These are phyloP conservation scores for Carposina sasakii DNA, from an alignment of 1,140 invertebrate genomes.

Conservation along the genomic window DNA sequence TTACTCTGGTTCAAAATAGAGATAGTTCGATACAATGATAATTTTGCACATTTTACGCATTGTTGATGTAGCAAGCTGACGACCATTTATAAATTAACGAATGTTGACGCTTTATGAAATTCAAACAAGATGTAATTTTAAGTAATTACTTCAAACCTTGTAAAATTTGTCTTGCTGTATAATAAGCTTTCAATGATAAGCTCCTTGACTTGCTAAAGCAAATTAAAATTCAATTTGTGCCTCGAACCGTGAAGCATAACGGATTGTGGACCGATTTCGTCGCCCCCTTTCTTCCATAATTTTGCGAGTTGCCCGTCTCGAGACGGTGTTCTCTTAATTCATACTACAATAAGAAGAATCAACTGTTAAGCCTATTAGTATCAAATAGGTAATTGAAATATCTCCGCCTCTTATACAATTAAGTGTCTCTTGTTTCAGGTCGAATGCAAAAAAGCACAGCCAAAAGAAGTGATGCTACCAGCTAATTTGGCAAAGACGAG, in stretches of 20 bases:
- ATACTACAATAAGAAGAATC: conserved; percentile 27
- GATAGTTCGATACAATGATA: too few relatives aligned
- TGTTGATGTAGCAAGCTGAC: too few relatives aligned
- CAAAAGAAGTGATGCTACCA: conserved; percentile 99
- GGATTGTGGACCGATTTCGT: conserved; percentile 61
- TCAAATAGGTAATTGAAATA: not conserved
- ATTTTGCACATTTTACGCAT: too few relatives aligned
- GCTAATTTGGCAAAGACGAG: conserved; percentile 94
- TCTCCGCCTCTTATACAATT: not conserved
- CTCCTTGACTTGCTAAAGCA: conserved; percentile 60
- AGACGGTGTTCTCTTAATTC: conserved; percentile 50
- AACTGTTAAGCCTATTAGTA: not conserved
- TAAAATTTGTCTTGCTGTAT: conserved; percentile 46
- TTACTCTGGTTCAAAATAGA: too few relatives aligned
- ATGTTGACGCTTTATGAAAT: too few relatives aligned
- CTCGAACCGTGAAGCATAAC: conserved; percentile 61
- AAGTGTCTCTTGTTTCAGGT: conserved; percentile 81
- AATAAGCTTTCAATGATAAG: conserved; percentile 62
- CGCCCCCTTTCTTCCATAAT: conserved; percentile 60
- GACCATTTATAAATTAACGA: too few relatives aligned
- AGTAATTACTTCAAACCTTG: conserved; percentile 39
- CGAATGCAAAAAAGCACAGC: conserved; percentile 99
- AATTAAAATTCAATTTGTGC: conserved; percentile 70
- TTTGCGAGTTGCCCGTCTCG: conserved; percentile 48
- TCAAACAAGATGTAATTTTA: conserved; percentile 16